phyloP scores from a whole-genome alignment of 1,140 invertebrate species.

The Helicoverpa zea region DNA sequence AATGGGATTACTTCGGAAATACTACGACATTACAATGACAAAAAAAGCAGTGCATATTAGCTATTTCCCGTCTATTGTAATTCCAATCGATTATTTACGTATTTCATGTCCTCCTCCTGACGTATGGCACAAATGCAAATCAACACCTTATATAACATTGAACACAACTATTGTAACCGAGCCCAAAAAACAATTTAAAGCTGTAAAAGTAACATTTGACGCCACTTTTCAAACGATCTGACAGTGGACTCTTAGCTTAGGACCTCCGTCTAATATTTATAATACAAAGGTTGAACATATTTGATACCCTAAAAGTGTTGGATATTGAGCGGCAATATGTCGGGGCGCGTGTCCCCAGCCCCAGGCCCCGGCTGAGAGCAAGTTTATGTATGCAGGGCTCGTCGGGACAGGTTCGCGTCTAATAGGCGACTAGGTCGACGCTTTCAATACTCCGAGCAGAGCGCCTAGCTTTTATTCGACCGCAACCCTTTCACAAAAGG shows the following conservation, averaged over 20 bases:
- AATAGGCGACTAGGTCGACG: constrained; percentile 1
- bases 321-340: not conserved
- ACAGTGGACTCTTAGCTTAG: not conserved
- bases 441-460: not conserved
- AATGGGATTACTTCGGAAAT: too few species aligned
- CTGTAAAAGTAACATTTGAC: not conserved
- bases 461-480: constrained; percentile 4
- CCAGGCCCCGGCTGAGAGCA: not conserved
- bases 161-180: too few species aligned
- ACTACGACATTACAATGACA: too few species aligned
- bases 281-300: constrained; percentile 8
- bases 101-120: too few species aligned
- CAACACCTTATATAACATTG: too few species aligned
- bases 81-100: too few species aligned
- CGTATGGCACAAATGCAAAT: too few species aligned
- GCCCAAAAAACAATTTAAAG: not conserved
- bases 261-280: constrained; percentile 1
- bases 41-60: too few species aligned
- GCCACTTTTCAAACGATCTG: not conserved
- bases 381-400: constrained; percentile 19
- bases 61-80: too few species aligned
- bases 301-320: not conserved
- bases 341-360: not conserved
- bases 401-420: not conserved
- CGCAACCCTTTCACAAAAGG: constrained; percentile 17